Conservation (phyloP, 2,888 invertebrate species). For the Synanthedon myopaeformis region DNA sequence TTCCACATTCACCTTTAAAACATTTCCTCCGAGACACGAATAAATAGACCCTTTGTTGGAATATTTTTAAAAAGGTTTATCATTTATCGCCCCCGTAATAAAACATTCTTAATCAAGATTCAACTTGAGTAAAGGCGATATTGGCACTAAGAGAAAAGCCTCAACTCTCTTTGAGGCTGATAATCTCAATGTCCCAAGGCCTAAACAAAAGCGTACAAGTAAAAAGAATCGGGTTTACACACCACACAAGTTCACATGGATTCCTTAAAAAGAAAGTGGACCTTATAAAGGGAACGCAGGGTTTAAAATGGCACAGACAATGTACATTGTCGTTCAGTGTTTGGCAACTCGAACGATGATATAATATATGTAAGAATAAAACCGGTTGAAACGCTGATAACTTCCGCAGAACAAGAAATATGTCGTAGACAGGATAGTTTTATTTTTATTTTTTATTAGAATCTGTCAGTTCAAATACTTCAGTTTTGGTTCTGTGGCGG, state of each 20-base stretch:
- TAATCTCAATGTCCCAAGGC: constrained; percentile 20
- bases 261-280: constrained; percentile 8
- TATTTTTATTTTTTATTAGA: constrained; percentile 35
- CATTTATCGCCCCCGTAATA: neutral
- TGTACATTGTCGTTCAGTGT: neutral
- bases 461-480: constrained; percentile 36
- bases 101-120: neutral
- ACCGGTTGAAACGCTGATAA: constrained; percentile 57
- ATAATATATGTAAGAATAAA: constrained; percentile 10
- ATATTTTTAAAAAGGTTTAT: too few species aligned
- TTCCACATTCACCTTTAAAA: too few species aligned
- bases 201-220: constrained; percentile 17
- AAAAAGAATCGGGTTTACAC: neutral
- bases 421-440: constrained; percentile 41
- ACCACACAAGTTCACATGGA: constrained; percentile 2
- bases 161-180: constrained; percentile 2
- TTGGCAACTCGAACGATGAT: neutral
- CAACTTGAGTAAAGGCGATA: neutral
- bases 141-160: neutral
- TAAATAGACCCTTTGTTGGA: too few species aligned
- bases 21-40: too few species aligned
- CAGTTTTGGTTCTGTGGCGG: constrained; percentile 18
- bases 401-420: constrained; percentile 53
- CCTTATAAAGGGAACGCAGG: constrained; percentile 16
- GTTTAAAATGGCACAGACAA: neutral